These are phyloP conservation scores for Danionella dracula DNA, from an alignment of 2,797 vertebrate genomes.

Conservation along the genomic window DNA sequence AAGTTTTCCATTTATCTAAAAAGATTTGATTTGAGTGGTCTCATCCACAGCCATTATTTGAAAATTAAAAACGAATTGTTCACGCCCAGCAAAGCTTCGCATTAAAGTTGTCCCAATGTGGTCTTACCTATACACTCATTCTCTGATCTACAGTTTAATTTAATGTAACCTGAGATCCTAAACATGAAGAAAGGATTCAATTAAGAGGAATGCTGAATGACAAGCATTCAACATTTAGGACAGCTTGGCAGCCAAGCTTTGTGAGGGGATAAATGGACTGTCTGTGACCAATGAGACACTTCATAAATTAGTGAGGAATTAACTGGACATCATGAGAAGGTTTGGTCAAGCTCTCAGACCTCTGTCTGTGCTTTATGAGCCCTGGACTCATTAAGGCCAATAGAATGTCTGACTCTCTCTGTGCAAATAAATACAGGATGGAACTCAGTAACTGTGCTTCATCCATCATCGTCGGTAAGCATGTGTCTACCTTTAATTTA, in stretches of 20 bases:
- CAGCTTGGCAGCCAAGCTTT: conserved; percentile 3
- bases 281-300: conserved; percentile 15
- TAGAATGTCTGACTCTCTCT: background rate
- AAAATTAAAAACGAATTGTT: too few species aligned
- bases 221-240: background rate
- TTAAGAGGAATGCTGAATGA: conserved; percentile 6
- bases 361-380: conserved; percentile 19
- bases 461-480: background rate
- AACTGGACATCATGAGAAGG: conserved; percentile 10
- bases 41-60: too few species aligned
- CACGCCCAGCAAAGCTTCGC: too few species aligned
- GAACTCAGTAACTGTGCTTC: background rate
- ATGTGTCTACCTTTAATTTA: too few species aligned
- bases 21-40: too few species aligned
- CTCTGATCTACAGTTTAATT: too few species aligned
- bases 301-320: conserved; percentile 18
- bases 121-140: too few species aligned
- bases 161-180: too few species aligned
- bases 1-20: too few species aligned
- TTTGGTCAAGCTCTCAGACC: conserved; percentile 6
- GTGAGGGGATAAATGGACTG: background rate
- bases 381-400: conserved; percentile 1
- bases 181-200: conserved; percentile 2
- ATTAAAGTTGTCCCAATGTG: too few species aligned
- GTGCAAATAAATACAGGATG: conserved; percentile 8